Conservation (phyloP, 2,113 vertebrate species). For the Progne subis region DNA sequence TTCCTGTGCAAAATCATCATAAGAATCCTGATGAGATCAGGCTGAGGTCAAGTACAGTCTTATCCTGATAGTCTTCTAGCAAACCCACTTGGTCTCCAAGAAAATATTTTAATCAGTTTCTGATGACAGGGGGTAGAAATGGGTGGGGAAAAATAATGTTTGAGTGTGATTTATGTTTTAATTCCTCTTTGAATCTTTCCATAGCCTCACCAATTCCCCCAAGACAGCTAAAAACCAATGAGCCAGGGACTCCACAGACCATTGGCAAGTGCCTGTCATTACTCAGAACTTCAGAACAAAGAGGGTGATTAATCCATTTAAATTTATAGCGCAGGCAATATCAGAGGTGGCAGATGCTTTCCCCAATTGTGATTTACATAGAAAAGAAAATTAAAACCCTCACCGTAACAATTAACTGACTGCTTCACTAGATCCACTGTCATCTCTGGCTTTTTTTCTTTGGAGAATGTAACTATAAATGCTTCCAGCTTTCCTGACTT, state of each 20-base stretch:
- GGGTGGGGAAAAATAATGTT: neutral
- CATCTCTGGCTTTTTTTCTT: neutral
- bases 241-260: slow-evolving; percentile 30
- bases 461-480: neutral
- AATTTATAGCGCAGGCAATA: slow-evolving; percentile 71
- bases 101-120: slow-evolving; percentile 1
- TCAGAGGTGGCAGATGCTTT: slow-evolving; percentile 64
- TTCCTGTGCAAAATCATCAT: neutral
- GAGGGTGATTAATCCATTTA: slow-evolving; percentile 69
- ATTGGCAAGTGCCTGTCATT: slow-evolving; percentile 45
- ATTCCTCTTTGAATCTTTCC: slow-evolving; percentile 45
- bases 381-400: slow-evolving; percentile 71
- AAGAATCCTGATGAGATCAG: neutral
- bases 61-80: neutral
- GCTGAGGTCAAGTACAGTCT: neutral
- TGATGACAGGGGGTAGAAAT: neutral
- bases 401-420: slow-evolving; percentile 70
- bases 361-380: slow-evolving; percentile 62
- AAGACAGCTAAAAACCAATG: slow-evolving; percentile 61
- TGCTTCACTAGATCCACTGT: slow-evolving; percentile 58
- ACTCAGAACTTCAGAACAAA: slow-evolving; percentile 53
- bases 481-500: neutral
- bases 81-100: neutral
- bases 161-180: slow-evolving; percentile 26
- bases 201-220: neutral